Base-by-base conservation (phyloP, 2,113 vertebrate species). In the Amphiprion percula region DNA sequence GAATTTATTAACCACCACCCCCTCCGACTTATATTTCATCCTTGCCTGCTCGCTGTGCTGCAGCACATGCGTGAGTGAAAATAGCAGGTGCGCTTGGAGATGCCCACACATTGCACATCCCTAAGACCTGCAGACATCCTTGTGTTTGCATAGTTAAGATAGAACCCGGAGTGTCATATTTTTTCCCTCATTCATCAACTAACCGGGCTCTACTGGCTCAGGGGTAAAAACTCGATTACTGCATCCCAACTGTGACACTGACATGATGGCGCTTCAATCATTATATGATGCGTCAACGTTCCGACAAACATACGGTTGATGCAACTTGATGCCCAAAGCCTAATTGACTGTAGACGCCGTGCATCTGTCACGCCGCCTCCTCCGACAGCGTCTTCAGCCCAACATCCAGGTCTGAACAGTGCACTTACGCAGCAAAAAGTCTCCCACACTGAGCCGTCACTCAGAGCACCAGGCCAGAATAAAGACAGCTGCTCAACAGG, bases 261-360 rank as follows among this genome's bases (percentile, higher is more conserved):
- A 55, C 66, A 60, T 2, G 10, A 41, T 62, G 65, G 68, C 55
- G 11, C 69, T 59, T 58, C 55, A 74, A 21, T 74, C 60, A 58
- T 66, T 17, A 44, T 46, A 41, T 26, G 24, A 59, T 37, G 50
- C 41, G 59, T 68, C 64, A 44, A 15, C 7, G 14, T 44, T 68
- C 49, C 41, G n/a, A 44, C 76, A 80, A 73, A 74, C 69, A 74
- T 65, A 71, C 44, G 59, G 72, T 52, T 46, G n/a, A 62, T 56
- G 55, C 65, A 63, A 67, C 56, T 50, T 50, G 56, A 60, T 74
- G 66, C 60, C 10, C 30, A 33, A 67, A 58, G 24, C 37, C 26
- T 70, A 55, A 80, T 63, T 60, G 46, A 58, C 58, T 77, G 79
- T 11, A 62, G 53, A 68, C 1, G n/a, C 49, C 49, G 62, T n/a